phyloP scores from a whole-genome alignment of 37 sponge, comb jelly and placozoan species.

The Tethya wilhelma region DNA sequence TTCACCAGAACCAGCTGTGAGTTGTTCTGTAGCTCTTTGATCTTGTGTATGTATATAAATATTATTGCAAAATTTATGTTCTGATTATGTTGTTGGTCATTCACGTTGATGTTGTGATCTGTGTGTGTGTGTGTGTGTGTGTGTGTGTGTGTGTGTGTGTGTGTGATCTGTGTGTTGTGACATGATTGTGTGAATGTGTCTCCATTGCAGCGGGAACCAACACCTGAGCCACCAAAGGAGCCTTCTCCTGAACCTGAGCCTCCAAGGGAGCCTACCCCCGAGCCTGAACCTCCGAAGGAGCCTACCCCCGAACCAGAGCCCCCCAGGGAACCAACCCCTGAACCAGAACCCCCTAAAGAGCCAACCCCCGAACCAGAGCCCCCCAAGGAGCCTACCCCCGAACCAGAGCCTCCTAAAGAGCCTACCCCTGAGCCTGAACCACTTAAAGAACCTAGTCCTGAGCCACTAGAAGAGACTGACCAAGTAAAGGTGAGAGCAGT shows the following conservation, averaged over 20 bases:
- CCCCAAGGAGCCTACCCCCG: conserved; percentile 33
- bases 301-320: conserved; percentile 50
- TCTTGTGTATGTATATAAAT: too few relatives aligned
- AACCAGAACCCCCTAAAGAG: conserved; percentile 43
- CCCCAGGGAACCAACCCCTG: conserved; percentile 28
- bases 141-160: too few relatives aligned
- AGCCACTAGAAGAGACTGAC: not conserved
- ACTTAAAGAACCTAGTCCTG: conserved; percentile 36
- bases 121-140: too few relatives aligned
- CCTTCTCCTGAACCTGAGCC: conserved; percentile 22
- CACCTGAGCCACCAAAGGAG: conserved; percentile 26
- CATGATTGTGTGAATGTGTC: too few relatives aligned
- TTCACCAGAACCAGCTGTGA: not conserved
- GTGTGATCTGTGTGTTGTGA: too few relatives aligned
- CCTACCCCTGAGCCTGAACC: conserved; percentile 60
- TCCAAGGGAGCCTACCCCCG: conserved; percentile 29
- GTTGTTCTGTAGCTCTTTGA: too few relatives aligned
- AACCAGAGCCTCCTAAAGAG: conserved; percentile 35
- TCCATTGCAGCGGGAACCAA: conserved; percentile 21
- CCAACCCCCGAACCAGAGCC: conserved; percentile 60
- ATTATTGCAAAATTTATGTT: too few relatives aligned
- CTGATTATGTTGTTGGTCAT: too few relatives aligned
- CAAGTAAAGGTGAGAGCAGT: not conserved
- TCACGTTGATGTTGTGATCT: too few relatives aligned
- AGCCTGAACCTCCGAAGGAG: conserved; percentile 26